A percentile compares a stretch with the other conserved stretches of the same genome.
These are phyloP conservation scores for Hippasteria phrygiana DNA, from an alignment of 53 echinoderm and acorn worm species.

Conservation along the genomic window DNA sequence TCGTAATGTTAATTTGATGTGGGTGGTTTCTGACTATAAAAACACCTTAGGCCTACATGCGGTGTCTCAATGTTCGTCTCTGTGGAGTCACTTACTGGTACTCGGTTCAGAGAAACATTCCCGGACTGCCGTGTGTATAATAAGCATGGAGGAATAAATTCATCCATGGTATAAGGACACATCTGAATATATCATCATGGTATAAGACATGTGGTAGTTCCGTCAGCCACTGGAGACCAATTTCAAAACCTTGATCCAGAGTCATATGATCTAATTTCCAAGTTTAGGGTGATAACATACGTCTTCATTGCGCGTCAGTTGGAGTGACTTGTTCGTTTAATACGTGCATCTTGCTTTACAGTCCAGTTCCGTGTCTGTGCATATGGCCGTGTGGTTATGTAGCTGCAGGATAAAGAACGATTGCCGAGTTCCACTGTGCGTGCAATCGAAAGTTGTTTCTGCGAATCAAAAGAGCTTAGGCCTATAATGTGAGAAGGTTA, in stretches of 20 bases:
- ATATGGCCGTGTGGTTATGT: not conserved
- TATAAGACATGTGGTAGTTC: not conserved
- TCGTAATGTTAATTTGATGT: too few relatives aligned
- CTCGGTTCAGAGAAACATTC: not conserved
- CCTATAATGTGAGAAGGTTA: too few relatives aligned
- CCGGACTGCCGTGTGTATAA: not conserved
- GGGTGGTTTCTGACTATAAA: too few relatives aligned
- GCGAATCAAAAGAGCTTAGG: too few relatives aligned
- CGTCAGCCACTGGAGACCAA: constrained; percentile 23
- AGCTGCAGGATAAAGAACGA: not conserved
- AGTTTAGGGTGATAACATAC: constrained; percentile 32
- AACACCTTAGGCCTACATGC: too few relatives aligned
- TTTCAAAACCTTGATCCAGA: constrained; percentile 45
- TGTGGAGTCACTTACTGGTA: too few relatives aligned
- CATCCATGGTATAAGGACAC: too few relatives aligned
- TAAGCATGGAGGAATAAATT: too few relatives aligned
- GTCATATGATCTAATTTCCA: constrained; percentile 27
- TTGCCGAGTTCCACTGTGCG: too few relatives aligned
- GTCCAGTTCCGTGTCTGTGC: not conserved
- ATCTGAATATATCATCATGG: constrained; percentile 28
- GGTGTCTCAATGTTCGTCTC: too few relatives aligned
- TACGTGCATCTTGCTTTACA: not conserved
- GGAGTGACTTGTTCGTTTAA: not conserved
- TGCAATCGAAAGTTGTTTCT: too few relatives aligned
- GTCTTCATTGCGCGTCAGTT: constrained; percentile 7